Percentiles rank a stretch among this genome's conserved stretches.
Evolutionary conservation across 2,888 invertebrate species (phyloP).

Genomic region (Eupithecia exiguata): DNA sequence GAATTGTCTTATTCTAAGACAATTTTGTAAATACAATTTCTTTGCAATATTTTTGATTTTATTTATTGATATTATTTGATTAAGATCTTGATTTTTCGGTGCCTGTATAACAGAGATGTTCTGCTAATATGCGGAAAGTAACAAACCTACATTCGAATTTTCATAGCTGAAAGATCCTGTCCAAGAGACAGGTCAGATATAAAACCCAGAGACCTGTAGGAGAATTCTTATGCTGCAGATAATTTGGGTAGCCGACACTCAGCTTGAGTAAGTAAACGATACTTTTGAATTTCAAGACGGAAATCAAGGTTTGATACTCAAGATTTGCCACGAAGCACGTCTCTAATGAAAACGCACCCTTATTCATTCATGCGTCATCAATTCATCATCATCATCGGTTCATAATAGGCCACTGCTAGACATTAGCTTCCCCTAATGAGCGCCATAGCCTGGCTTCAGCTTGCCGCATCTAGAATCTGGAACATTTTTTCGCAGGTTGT

Average conservation of each 20-base stretch:
- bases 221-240: no score
- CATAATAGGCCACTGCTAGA: background rate
- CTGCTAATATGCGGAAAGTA: no score
- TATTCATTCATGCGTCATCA: background rate
- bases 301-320: background rate
- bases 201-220: no score
- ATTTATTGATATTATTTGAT: no score
- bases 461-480: background rate
- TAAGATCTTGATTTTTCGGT: background rate
- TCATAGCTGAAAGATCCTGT: background rate
- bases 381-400: background rate
- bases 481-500: background rate
- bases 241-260: no score
- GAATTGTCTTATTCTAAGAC: no score
- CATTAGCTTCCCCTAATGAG: background rate
- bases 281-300: background rate
- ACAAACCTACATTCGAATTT: background rate
- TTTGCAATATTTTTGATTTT: no score
- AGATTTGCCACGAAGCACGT: background rate
- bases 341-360: background rate
- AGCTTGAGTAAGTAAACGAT: no score
- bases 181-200: no score
- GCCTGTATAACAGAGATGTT: background rate
- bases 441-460: background rate
- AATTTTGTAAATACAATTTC: no score